These are phyloP conservation scores for Archegozetes longisetosus DNA, from an alignment of 1,140 invertebrate species.

Conservation along the genomic window DNA sequence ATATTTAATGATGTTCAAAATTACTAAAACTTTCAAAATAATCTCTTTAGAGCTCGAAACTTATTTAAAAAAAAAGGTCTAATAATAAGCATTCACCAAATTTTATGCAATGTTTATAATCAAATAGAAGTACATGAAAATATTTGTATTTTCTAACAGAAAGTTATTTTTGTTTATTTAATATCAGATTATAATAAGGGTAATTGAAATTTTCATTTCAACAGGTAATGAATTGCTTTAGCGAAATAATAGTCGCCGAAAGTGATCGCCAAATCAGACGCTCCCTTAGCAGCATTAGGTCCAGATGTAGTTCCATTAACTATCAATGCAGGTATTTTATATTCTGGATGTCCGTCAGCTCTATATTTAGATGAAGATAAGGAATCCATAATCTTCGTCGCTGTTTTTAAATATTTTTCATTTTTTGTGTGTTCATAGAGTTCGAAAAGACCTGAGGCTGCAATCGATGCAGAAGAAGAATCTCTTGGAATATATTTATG, in stretches of 20 bases:
- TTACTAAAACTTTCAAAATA: too few relatives aligned
- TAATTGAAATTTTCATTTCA: not conserved
- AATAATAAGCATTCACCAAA: too few relatives aligned
- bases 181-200: not conserved
- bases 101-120: too few relatives aligned
- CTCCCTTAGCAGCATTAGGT: not conserved
- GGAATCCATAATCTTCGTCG: not conserved
- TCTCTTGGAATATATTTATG: not conserved
- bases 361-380: not conserved
- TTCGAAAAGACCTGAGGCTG: not conserved
- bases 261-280: not conserved
- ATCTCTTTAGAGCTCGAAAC: too few relatives aligned
- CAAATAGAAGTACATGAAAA: too few relatives aligned
- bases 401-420: not conserved
- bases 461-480: not conserved
- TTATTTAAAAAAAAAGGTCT: too few relatives aligned
- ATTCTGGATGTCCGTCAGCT: not conserved
- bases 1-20: too few relatives aligned
- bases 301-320: not conserved
- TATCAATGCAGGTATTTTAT: not conserved
- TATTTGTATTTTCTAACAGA: too few relatives aligned
- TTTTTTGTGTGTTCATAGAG: not conserved
- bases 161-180: too few relatives aligned
- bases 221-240: not conserved
- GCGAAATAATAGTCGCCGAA: not conserved